Percentiles rank a stretch among this genome's conserved stretches.
Evolutionary conservation across 1,140 invertebrate species (phyloP).

Genomic region (Calephelis nemesis): DNA sequence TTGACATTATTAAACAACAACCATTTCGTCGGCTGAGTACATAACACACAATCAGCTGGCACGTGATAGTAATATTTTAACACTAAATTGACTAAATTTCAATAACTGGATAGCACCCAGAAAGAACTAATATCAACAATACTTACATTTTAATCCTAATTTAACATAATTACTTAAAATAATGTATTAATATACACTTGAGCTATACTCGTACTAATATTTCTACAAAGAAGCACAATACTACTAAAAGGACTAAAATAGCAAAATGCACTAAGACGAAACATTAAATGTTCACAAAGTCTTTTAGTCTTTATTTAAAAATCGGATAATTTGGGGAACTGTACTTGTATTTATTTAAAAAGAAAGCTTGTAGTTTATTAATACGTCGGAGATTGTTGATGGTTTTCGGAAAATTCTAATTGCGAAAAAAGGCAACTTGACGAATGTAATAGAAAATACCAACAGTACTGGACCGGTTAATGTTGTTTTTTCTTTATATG

Average conservation of each 20-base stretch:
- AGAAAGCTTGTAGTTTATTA: no score
- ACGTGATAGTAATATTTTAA: background rate
- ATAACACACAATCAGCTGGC: background rate
- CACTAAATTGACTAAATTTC: background rate
- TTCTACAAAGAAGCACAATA: background rate
- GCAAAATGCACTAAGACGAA: background rate
- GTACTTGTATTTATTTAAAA: no score
- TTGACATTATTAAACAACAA: no score
- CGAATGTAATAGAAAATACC: no score
- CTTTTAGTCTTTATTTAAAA: no score
- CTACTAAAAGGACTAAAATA: background rate
- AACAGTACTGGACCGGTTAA: no score
- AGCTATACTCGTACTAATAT: slow-evolving; percentile 1
- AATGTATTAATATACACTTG: background rate
- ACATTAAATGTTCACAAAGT: slow-evolving; percentile 1
- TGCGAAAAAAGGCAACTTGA: no score
- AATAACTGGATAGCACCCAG: background rate
- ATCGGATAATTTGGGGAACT: no score
- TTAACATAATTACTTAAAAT: background rate
- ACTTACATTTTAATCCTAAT: background rate
- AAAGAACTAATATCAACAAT: background rate
- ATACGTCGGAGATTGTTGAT: no score
- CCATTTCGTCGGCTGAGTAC: background rate
- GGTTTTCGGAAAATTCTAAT: no score
- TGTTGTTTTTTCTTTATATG: no score